Evolutionary conservation across 2,888 invertebrate genomes (phyloP).

Genomic region (Campoplex nolae): DNA sequence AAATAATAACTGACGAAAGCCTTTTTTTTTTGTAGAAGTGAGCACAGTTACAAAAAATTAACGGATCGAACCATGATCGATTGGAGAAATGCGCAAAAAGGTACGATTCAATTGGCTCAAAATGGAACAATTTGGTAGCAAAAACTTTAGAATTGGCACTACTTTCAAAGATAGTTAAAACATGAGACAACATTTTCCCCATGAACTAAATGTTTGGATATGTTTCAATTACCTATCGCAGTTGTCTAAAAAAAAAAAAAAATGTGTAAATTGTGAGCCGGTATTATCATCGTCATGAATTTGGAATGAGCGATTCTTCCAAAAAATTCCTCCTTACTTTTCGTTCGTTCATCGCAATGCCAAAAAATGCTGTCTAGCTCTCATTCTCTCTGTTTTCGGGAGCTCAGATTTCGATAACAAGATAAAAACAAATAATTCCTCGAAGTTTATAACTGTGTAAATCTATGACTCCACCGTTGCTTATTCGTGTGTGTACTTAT

Average conservation of each 20-base stretch:
- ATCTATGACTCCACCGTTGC: constrained; percentile 42
- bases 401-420: constrained; percentile 53
- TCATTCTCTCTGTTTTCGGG: constrained; percentile 30
- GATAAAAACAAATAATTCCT: constrained; percentile 43
- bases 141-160: not conserved
- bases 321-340: constrained; percentile 20
- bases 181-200: not conserved
- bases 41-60: too few relatives aligned
- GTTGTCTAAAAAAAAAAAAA: constrained; percentile 12
- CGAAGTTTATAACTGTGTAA: constrained; percentile 55
- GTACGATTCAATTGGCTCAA: not conserved
- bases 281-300: constrained; percentile 35
- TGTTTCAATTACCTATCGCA: constrained; percentile 50
- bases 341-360: constrained; percentile 24
- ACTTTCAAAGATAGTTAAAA: not conserved
- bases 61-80: not conserved
- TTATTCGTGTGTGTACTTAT: constrained; percentile 23
- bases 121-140: not conserved
- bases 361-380: constrained; percentile 2
- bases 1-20: not conserved
- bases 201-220: constrained; percentile 43
- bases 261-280: constrained; percentile 13
- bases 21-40: too few relatives aligned
- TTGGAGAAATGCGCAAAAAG: not conserved
- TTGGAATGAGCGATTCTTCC: constrained; percentile 29